Evolutionary conservation across 2,888 invertebrate species (phyloP), one percentile per base, ranked within the genome.

Genomic region (Zygogramma bicolorata): DNA sequence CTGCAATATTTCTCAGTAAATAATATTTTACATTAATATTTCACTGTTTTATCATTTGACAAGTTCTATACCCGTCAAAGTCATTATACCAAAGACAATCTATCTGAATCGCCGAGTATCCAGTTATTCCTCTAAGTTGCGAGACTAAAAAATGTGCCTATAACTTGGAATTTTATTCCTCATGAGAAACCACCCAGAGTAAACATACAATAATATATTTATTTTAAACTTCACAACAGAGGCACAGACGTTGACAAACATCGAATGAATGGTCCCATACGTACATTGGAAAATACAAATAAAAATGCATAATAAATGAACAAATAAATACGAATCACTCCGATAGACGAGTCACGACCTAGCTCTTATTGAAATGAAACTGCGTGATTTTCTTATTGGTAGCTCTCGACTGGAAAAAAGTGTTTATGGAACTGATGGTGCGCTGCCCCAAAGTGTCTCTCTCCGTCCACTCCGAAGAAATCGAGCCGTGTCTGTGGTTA

Each of bases 361-460:
- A 61, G 31, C 78, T 81, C 58, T 81, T 80, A 77, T 80, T 83
- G 65, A 81, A 78, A 77, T 84, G 82, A 80, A 86, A 87, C 20
- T 81, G 81, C 25, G 84, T 84, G 29, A 84, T 82, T 79, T 87
- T 87, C 74, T 87, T 87, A 68, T 81, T 84, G 13, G 84, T 83
- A 20, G 86, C 82, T 58, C 88, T 83, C 57, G 89, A 88, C 76
- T 93, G 93, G 85, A 94, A 95, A 88, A 94, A 95, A 68, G 93
- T 93, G 79, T 95, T 94, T 57, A 95, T 89, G 68, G 95, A 94
- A 79, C 93, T 94, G 89, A 95, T 94, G 7, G 95, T 93, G 80
- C 90, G 91, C 82, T 94, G 93, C 40, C 93, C 94, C 63, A 95
- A 88, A 74, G 91, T 91, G 79, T 94, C 93, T 22, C 91, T 90